Base-by-base conservation (phyloP, 2,888 invertebrate species). In the Habroteleia sp. region DNA sequence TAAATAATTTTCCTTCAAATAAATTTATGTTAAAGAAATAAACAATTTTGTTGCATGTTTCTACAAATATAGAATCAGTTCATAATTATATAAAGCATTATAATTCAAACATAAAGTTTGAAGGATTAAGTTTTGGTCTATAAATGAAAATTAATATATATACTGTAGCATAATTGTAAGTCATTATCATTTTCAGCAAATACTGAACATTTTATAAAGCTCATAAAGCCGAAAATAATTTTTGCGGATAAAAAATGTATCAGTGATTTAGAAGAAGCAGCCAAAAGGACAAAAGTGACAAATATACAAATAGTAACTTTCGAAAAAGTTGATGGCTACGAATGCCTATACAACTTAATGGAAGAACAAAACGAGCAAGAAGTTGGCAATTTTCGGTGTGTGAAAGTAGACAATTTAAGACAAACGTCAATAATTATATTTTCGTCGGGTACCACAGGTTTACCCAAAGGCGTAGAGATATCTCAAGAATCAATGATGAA, bases 391-490 rank as follows among this genome's bases (percentile, higher is more conserved):
- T 87, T 85, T 20, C 35, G 66, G n/a, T 78, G 80, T 35, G 23
- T 23, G 1, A 27, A 77, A 31, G 52, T 80, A 2, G n/a, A 71
- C 0, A 44, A 76, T 20, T 14, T 60, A 0, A 52, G 69, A 0
- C 46, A 80, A n/a, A 79, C 83, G 0, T 80, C 80, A 0, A 8
- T 79, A 3, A 80, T 87, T 1, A 14, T 87, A 1, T 87, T 82
- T 31, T 85, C 87, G 0, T 87, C 87, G 0, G 88, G 87, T 0
- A 85, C 84, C 0, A 87, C 86, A 0, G 87, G 85, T 0, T 16
- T 81, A 2, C 84, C 87, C 0, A 88, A 87, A 17, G 85, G 82
- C 0, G 82, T 83, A 0, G 76, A 82, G 1, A 41, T 85, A 0
- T 79, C 85, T 1, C 82, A 86, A 35, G 42, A 66, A 6, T 33